Evolutionary conservation across 1,140 invertebrate species (phyloP), one percentile per base, ranked within the genome.

Genomic region (Drusus annulatus): DNA sequence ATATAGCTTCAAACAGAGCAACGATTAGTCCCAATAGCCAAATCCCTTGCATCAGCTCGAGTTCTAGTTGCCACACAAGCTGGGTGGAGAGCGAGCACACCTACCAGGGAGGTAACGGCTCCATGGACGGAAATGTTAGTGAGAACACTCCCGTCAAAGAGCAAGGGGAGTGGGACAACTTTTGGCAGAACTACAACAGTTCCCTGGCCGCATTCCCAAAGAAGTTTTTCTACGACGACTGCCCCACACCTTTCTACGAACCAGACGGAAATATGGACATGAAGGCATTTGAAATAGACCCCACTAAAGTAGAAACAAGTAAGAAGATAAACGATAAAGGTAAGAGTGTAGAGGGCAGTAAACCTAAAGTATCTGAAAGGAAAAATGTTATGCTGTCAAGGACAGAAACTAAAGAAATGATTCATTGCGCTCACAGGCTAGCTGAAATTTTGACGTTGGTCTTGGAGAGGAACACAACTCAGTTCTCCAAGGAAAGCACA

Each of bases 141-240:
- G 73, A 80, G n/a, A 75, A 71, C 19, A 36, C 81, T 21, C 76
- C 79, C 31, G 17, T 25, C 2, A 81, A 77, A 51, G 80, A 81
- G 25, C 71, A 80, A 25, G 82, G 82, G 4, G 82, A 83, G 19
- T 83, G 82, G 82, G 65, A 81, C 63, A 81, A 74, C 58, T 83
- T 83, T 28, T 83, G 82, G 82, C 45, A 78, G n/a, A 80, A 83
- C 76, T 83, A 83, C 77, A 83, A 83, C 60, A 83, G 76, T 54
- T 79, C 76, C 8, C 10, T 81, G n/a, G 77, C 79, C 8, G 77
- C 52, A 23, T 81, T 80, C 60, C 80, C 82, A 17, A 79, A 79
- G 19, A 81, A 81, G 50, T 80, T 76, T 50, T 83, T 83, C 68
- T 83, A 83, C 56, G 82, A 83, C 25, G 82, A 83, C 63, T 83